These are phyloP conservation scores for Escarpia spicata DNA, from an alignment of 2,888 invertebrate genomes.

Conservation along the genomic window DNA sequence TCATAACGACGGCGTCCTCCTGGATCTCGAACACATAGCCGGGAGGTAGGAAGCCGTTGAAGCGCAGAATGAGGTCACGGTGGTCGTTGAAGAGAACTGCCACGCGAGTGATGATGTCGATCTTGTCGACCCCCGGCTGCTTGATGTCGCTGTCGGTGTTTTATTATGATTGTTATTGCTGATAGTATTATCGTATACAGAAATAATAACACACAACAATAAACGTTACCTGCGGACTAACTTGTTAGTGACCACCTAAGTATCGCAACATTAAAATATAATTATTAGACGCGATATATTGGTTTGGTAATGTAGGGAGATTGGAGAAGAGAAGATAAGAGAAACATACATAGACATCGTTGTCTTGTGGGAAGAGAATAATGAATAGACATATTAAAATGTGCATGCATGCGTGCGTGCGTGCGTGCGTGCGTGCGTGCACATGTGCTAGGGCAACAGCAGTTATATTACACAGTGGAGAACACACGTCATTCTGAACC, in stretches of 20 bases:
- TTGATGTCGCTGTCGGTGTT: constrained; percentile 25
- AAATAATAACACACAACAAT: neutral
- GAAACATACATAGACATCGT: no score
- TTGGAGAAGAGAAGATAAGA: no score
- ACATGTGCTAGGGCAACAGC: neutral
- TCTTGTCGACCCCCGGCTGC: neutral
- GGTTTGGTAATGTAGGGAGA: no score
- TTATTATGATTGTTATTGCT: neutral
- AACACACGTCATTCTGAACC: neutral
- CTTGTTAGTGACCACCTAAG: no score
- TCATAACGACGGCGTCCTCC: neutral
- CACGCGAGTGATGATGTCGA: neutral
- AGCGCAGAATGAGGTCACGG: constrained; percentile 31
- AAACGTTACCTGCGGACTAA: no score
- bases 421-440: neutral
- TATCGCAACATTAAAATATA: no score
- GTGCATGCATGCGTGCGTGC: neutral
- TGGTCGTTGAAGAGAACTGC: neutral
- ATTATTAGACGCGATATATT: no score
- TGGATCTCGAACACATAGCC: constrained; percentile 32
- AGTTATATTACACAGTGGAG: neutral
- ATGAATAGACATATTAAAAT: no score
- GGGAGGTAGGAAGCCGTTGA: constrained; percentile 45
- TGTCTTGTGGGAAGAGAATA: no score
- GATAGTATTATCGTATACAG: neutral